Percentiles rank a stretch among this genome's conserved stretches.
Evolutionary conservation across 2,888 invertebrate genomes (phyloP).

Genomic region (Desoria tigrina): DNA sequence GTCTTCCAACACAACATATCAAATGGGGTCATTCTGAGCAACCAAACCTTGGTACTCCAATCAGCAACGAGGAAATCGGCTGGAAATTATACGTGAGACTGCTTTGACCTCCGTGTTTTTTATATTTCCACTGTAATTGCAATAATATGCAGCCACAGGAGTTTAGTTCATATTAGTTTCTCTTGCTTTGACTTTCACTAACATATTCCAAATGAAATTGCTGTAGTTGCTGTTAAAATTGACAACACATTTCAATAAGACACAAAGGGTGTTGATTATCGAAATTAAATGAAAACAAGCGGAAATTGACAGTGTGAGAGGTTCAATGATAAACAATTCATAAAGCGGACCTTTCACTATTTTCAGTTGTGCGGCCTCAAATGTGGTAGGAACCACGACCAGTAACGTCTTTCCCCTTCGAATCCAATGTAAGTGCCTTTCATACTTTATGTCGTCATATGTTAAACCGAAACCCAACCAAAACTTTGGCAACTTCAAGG

Average conservation of each 20-base stretch:
- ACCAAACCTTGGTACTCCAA: slow-evolving; percentile 88
- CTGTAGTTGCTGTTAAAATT: no score
- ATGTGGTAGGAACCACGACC: slow-evolving; percentile 84
- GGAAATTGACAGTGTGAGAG: no score
- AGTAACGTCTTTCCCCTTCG: slow-evolving; percentile 82
- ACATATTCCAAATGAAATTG: no score
- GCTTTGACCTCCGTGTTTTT: slow-evolving; percentile 62
- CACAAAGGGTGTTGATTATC: no score
- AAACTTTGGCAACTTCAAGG: no score
- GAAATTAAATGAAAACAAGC: no score
- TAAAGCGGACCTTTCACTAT: no score
- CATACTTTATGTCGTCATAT: slow-evolving; percentile 5
- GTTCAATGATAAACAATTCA: no score
- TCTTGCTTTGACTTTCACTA: no score
- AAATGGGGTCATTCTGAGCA: slow-evolving; percentile 83
- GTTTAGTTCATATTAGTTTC: not conserved
- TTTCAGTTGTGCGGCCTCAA: slow-evolving; percentile 70
- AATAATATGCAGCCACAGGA: not conserved
- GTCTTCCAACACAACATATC: slow-evolving; percentile 81
- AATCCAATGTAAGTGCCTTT: slow-evolving; percentile 76
- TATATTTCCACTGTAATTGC: not conserved
- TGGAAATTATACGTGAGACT: slow-evolving; percentile 83
- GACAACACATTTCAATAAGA: no score
- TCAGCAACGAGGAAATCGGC: slow-evolving; percentile 82
- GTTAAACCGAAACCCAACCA: not conserved